phyloP scores from a whole-genome alignment of 2,888 invertebrate genomes.

The Atherix ibis region DNA sequence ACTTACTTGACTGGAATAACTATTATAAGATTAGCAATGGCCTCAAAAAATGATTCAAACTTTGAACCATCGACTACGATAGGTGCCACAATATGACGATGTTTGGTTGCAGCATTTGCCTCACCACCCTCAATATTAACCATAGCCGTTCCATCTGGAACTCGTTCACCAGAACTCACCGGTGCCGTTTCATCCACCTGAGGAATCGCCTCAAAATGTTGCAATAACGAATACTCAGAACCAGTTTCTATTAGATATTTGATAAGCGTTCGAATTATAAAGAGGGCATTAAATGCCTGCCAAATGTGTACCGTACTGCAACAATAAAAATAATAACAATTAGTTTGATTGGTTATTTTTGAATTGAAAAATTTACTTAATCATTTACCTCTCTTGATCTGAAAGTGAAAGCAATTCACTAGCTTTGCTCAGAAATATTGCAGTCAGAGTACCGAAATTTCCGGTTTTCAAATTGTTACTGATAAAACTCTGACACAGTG shows the following conservation, averaged over 20 bases:
- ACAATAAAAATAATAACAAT: too few relatives aligned
- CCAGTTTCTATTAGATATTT: conserved; percentile 86
- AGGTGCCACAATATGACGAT: too few relatives aligned
- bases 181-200: conserved; percentile 21
- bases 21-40: conserved; percentile 30
- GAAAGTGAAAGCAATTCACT: conserved; percentile 71
- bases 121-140: conserved; percentile 3
- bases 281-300: conserved; percentile 89
- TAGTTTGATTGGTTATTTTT: too few relatives aligned
- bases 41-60: conserved; percentile 31
- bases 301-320: conserved; percentile 56
- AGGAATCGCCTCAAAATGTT: conserved; percentile 55
- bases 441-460: conserved; percentile 76
- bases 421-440: conserved; percentile 68
- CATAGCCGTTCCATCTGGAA: conserved; percentile 16
- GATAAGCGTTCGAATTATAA: conserved; percentile 66
- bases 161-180: conserved; percentile 19
- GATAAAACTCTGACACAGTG: conserved; percentile 56
- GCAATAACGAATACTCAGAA: conserved; percentile 71
- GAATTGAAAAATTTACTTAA: too few relatives aligned
- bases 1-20: conserved; percentile 31
- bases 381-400: conserved; percentile 66
- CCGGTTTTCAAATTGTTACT: conserved; percentile 77
- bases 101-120: neutral
- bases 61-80: conserved; percentile 28